Conservation (phyloP, 2,888 invertebrate species). For the Clusia tigrina region DNA sequence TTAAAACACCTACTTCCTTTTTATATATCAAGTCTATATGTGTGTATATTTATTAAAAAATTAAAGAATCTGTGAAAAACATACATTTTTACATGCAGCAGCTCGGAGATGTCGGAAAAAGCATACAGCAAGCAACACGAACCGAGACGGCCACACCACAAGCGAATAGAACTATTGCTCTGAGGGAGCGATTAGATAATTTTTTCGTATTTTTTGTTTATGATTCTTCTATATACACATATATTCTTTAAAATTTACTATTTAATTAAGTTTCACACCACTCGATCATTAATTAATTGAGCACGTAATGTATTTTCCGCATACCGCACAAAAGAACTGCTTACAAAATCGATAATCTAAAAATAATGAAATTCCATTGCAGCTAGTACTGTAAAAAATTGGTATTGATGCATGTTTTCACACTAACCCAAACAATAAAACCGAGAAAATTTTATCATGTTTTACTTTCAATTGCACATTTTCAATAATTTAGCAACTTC, state of each 20-base stretch:
- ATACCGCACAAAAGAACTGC: constrained; percentile 34
- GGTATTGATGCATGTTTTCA: not conserved
- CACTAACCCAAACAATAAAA: no score
- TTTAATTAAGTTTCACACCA: not conserved
- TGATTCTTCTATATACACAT: no score
- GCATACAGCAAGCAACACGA: no score
- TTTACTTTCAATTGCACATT: constrained; percentile 18
- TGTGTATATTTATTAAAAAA: no score
- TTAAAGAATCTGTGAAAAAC: no score
- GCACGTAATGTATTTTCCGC: constrained; percentile 13
- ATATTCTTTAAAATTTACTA: not conserved
- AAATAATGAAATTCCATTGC: constrained; percentile 44
- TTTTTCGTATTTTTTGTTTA: no score
- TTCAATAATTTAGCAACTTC: constrained; percentile 14
- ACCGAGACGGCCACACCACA: not conserved
- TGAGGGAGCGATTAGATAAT: constrained; percentile 29
- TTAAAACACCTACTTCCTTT: no score
- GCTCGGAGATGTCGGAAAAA: no score
- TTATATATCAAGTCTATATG: no score
- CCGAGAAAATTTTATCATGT: constrained; percentile 7
- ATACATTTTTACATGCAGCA: no score
- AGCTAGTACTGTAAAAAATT: not conserved
- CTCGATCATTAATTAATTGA: not conserved
- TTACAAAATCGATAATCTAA: constrained; percentile 58
- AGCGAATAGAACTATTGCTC: no score